A percentile compares a stretch with the other conserved stretches of the same genome.
These are phyloP conservation scores for Hypanus sabinus DNA, from an alignment of 2,113 vertebrate genomes.

Conservation along the genomic window DNA sequence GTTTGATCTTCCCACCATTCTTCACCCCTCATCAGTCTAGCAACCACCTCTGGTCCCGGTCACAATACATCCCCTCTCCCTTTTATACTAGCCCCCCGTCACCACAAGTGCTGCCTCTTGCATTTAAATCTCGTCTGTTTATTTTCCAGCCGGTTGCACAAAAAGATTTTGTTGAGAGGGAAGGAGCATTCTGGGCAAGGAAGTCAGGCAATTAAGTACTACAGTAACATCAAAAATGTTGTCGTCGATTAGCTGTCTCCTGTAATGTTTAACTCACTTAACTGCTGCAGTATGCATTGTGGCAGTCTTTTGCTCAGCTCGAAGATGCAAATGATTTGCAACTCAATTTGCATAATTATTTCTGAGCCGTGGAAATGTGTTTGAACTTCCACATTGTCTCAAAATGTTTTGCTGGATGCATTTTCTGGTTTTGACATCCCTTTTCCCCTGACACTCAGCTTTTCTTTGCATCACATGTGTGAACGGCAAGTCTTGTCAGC, in stretches of 20 bases:
- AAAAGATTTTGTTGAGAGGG: not conserved
- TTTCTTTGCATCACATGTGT: too few relatives aligned
- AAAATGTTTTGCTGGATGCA: not conserved
- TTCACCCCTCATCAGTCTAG: too few relatives aligned
- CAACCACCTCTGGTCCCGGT: too few relatives aligned
- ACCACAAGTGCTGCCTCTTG: not conserved
- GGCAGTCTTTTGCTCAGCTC: not conserved
- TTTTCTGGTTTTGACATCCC: not conserved
- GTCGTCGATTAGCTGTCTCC: not conserved
- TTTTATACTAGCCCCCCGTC: not conserved
- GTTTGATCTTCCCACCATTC: too few relatives aligned
- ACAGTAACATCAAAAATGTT: not conserved
- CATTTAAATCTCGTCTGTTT: not conserved
- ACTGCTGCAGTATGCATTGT: constrained; percentile 16
- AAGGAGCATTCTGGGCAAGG: not conserved
- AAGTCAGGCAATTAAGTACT: not conserved
- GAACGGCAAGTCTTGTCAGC: too few relatives aligned
- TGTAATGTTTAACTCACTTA: not conserved
- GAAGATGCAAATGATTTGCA: not conserved
- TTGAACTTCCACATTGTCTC: not conserved
- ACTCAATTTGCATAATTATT: not conserved
- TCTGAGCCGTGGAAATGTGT: not conserved
- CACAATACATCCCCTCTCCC: too few relatives aligned
- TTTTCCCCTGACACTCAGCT: not conserved
- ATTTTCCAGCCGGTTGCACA: not conserved